These are phyloP conservation scores for Scomber colias DNA, from an alignment of 2,113 vertebrate species.

Conservation along the genomic window DNA sequence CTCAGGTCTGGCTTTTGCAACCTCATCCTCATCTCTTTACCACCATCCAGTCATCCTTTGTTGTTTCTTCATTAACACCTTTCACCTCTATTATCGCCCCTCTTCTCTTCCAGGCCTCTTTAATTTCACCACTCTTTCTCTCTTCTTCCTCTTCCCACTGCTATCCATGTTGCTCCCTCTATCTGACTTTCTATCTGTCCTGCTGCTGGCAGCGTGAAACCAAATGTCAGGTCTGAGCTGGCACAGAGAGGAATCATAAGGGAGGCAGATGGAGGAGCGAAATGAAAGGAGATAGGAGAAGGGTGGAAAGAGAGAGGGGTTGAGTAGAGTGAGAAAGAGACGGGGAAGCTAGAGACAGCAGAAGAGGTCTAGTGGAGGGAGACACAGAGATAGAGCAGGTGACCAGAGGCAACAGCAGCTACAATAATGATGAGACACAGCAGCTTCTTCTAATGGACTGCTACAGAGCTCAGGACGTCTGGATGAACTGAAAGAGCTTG, in stretches of 20 bases:
- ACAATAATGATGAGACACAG: too few species aligned
- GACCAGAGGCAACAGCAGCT: neutral
- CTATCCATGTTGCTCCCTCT: neutral
- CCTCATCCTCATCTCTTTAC: conserved; percentile 32
- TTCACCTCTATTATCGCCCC: neutral
- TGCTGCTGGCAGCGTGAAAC: conserved; percentile 47
- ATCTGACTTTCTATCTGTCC: conserved; percentile 39
- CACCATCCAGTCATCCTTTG: conserved; percentile 29
- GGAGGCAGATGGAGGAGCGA: conserved; percentile 24
- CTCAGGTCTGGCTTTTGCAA: conserved; percentile 18
- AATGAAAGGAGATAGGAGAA: neutral
- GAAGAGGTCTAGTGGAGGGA: neutral
- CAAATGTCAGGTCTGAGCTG: conserved; percentile 61
- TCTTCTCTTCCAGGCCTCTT: neutral
- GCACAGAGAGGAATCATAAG: conserved; percentile 18
- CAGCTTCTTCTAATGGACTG: too few species aligned
- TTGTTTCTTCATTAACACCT: conserved; percentile 42
- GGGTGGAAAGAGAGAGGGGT: neutral
- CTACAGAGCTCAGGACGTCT: too few species aligned
- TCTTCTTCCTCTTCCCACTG: neutral
- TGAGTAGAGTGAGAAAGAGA: neutral
- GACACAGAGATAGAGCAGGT: neutral
- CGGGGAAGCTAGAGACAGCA: neutral
- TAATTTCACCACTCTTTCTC: neutral
- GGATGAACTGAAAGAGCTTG: too few species aligned